Evolutionary conservation across 2,113 vertebrate genomes (phyloP).

Genomic region (Gymnocephalus cernua): DNA sequence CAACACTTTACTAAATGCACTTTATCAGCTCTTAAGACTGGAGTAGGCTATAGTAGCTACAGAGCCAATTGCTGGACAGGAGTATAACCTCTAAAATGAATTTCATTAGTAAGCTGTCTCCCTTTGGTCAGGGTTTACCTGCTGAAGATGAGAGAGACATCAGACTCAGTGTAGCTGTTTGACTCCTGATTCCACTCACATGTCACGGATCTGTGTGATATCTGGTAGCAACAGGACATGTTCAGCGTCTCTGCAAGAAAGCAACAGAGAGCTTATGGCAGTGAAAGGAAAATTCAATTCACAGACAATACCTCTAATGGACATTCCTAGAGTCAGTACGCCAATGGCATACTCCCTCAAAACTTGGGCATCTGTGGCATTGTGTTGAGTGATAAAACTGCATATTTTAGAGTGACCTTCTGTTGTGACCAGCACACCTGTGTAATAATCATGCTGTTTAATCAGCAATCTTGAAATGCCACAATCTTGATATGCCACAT

Average conservation of each 20-base stretch:
- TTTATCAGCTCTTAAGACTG: background rate
- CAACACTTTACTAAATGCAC: background rate
- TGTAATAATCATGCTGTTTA: too few species aligned
- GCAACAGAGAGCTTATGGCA: background rate
- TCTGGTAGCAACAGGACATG: conserved; percentile 49
- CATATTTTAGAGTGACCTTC: too few species aligned
- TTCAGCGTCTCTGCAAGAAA: conserved; percentile 41
- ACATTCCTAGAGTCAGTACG: too few species aligned
- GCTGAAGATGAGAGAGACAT: conserved; percentile 40
- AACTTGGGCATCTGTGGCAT: too few species aligned
- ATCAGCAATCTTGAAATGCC: too few species aligned
- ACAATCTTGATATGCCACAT: too few species aligned
- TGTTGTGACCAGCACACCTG: too few species aligned
- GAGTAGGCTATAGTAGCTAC: background rate
- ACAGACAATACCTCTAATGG: too few species aligned
- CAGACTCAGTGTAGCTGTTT: background rate
- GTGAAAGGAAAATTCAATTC: background rate
- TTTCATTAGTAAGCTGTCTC: background rate
- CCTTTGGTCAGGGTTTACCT: conserved; percentile 18
- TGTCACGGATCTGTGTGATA: background rate
- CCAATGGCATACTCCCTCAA: too few species aligned
- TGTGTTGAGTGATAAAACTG: too few species aligned
- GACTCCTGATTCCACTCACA: conserved; percentile 44
- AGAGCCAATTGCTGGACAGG: too few species aligned
- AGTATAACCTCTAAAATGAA: background rate